Evolutionary conservation across 2,888 invertebrate genomes (phyloP).

Genomic region (Stramonita haemastoma): DNA sequence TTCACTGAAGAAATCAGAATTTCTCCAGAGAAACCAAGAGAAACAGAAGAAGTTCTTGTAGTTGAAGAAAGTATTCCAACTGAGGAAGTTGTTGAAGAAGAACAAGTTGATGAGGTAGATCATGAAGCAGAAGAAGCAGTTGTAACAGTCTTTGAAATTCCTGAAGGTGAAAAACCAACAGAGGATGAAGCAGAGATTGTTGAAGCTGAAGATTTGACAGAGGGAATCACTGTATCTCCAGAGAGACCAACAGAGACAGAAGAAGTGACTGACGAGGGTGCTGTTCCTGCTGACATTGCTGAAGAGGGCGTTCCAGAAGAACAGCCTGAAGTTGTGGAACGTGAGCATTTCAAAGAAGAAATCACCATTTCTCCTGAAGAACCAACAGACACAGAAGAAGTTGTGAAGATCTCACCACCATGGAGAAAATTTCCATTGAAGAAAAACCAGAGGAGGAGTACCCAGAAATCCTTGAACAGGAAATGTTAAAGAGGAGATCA

Average conservation of each 20-base stretch:
- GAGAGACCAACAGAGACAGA: slow-evolving; percentile 26
- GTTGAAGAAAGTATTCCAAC: too few relatives aligned
- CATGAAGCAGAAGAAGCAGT: slow-evolving; percentile 2
- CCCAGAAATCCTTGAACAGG: not conserved
- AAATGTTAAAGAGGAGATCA: slow-evolving; percentile 30
- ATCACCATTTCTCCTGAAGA: slow-evolving; percentile 30
- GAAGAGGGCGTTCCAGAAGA: slow-evolving; percentile 28
- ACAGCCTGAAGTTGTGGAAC: slow-evolving; percentile 22
- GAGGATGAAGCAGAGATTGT: slow-evolving; percentile 17
- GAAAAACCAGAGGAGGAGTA: not conserved
- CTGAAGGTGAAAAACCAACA: not conserved
- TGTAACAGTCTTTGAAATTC: not conserved
- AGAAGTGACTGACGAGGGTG: not conserved
- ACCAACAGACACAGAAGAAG: slow-evolving; percentile 37
- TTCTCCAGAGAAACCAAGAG: slow-evolving; percentile 13
- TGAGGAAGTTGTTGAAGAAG: not conserved
- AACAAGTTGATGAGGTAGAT: slow-evolving; percentile 21
- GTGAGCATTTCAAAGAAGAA: slow-evolving; percentile 29
- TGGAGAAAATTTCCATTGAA: not conserved
- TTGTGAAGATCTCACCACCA: not conserved
- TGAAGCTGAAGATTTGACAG: slow-evolving; percentile 31
- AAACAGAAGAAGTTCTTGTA: slow-evolving; percentile 26
- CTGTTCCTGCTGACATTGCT: not conserved
- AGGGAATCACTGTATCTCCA: slow-evolving; percentile 30
- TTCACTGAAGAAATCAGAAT: slow-evolving; percentile 26